Conservation (phyloP, 92 coral and sea anemone species). For the Ricordea florida region DNA sequence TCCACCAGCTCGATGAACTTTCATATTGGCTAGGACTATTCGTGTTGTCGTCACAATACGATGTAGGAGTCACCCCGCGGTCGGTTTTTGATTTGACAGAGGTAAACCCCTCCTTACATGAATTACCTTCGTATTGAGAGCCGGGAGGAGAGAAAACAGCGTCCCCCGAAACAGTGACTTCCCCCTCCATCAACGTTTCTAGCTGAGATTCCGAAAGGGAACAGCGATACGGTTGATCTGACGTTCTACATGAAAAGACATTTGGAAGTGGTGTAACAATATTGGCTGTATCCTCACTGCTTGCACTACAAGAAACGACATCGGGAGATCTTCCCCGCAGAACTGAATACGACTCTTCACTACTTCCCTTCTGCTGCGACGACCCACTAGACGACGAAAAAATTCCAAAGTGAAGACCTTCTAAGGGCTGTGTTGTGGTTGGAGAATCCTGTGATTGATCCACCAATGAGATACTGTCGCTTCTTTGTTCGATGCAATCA, state of each 20-base stretch:
- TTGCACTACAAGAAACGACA: not conserved
- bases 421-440: too few species aligned
- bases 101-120: not conserved
- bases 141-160: not conserved
- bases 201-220: slow-evolving; percentile 21
- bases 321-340: not conserved
- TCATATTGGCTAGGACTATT: too few species aligned
- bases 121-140: not conserved
- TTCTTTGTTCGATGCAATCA: too few species aligned
- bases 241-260: not conserved
- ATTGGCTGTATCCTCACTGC: not conserved
- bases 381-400: not conserved
- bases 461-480: too few species aligned
- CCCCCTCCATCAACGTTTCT: not conserved
- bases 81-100: not conserved
- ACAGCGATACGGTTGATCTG: not conserved
- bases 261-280: not conserved
- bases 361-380: not conserved
- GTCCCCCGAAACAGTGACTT: slow-evolving; percentile 1
- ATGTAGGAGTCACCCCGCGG: too few species aligned
- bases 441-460: too few species aligned
- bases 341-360: slow-evolving; percentile 24
- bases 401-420: not conserved
- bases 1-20: too few species aligned
- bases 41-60: too few species aligned